Percentiles rank a stretch among this genome's conserved stretches.
Conservation (phyloP, 2,113 vertebrate genomes). For the Istiophorus platypterus region DNA sequence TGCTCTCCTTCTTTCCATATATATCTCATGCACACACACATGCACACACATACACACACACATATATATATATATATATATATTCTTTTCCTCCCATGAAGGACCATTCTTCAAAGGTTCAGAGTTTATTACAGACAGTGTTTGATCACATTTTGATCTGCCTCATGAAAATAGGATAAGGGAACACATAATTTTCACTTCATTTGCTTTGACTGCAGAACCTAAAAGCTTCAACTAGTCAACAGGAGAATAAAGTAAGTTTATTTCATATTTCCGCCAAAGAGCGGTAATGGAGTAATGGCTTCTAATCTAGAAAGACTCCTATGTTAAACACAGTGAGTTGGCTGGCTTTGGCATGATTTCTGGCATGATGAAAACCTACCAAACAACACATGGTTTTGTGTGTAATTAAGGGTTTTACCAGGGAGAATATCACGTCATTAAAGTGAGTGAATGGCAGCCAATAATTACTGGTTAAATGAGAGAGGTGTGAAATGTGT, state of each 20-base stretch:
- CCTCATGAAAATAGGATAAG: conserved; percentile 49
- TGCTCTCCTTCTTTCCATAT: conserved; percentile 28
- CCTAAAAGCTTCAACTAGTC: conserved; percentile 30
- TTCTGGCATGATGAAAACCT: conserved; percentile 22
- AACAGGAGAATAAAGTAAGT: conserved; percentile 27
- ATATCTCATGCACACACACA: conserved; percentile 22
- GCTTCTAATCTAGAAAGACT: not conserved
- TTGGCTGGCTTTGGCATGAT: conserved; percentile 22
- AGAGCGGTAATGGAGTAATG: not conserved
- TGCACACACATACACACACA: not conserved
- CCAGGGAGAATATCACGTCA: conserved; percentile 7
- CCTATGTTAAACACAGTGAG: conserved; percentile 20
- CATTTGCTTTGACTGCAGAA: conserved; percentile 58
- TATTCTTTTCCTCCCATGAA: conserved; percentile 44
- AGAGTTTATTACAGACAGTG: conserved; percentile 58
- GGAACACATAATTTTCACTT: conserved; percentile 49
- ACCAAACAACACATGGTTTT: conserved; percentile 24
- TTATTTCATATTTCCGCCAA: conserved; percentile 3
- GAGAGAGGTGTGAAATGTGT: conserved; percentile 31
- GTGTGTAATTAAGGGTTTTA: conserved; percentile 18
- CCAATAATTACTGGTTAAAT: conserved; percentile 24
- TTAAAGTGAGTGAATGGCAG: conserved; percentile 13
- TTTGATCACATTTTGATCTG: conserved; percentile 66
- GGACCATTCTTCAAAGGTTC: conserved; percentile 70
- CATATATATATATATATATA: not conserved